Percentiles rank a stretch among this genome's conserved stretches.
Conservation (phyloP, 2,113 vertebrate genomes). For the Notarius quadriscutis region DNA sequence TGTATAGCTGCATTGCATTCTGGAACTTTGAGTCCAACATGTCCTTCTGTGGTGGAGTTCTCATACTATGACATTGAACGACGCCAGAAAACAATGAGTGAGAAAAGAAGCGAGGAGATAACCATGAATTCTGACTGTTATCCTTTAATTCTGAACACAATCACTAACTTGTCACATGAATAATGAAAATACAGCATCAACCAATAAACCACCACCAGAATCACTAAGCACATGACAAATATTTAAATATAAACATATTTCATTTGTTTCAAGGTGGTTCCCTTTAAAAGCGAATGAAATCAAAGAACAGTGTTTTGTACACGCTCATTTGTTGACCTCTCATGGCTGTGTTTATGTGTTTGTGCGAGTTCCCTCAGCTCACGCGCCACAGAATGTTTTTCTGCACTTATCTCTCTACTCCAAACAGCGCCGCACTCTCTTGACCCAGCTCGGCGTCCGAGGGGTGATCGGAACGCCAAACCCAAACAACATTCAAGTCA, state of each 20-base stretch:
- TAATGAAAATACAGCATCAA: neutral
- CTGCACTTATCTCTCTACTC: conserved; percentile 54
- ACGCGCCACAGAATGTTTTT: conserved; percentile 47
- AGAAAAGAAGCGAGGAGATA: neutral
- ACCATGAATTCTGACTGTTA: neutral
- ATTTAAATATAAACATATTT: neutral
- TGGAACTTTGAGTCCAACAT: neutral
- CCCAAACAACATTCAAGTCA: conserved; percentile 52
- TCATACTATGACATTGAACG: neutral
- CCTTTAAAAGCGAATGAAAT: neutral
- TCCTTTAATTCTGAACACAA: neutral
- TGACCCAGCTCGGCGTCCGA: conserved; percentile 47
- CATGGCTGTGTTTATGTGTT: conserved; percentile 20
- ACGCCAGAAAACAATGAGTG: neutral
- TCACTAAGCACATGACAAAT: neutral
- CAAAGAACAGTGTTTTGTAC: neutral
- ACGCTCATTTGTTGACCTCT: conserved; percentile 12
- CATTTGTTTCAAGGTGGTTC: neutral
- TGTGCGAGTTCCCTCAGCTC: conserved; percentile 44
- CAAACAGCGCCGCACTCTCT: conserved; percentile 53
- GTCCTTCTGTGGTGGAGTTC: neutral
- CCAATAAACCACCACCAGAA: neutral
- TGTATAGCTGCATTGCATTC: neutral
- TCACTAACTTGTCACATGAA: neutral
- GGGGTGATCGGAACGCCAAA: conserved; percentile 51